phyloP scores from a whole-genome alignment of 1,140 invertebrate genomes.

The Sweltsa coloradensis region DNA sequence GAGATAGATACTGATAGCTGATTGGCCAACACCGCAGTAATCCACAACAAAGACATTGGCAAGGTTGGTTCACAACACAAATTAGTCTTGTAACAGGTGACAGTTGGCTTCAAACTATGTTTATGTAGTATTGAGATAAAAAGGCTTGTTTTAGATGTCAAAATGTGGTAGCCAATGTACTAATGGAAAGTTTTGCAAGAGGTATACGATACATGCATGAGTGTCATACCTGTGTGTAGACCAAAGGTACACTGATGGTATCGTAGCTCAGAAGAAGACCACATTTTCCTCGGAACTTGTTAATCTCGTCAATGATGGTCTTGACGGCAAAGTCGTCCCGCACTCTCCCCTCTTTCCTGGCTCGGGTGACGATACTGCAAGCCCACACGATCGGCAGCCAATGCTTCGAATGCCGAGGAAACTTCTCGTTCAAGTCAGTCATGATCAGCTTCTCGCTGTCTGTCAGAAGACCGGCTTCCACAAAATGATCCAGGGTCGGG shows the following conservation, averaged over 20 bases:
- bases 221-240: constrained; percentile 74
- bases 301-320: constrained; percentile 79
- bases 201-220: too few species aligned
- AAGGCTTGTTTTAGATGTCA: not conserved
- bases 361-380: constrained; percentile 68
- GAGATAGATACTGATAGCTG: too few species aligned
- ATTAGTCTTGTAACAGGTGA: too few species aligned
- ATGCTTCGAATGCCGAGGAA: constrained; percentile 78
- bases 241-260: constrained; percentile 82
- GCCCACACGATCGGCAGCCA: constrained; percentile 94
- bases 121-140: not conserved
- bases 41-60: too few species aligned
- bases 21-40: too few species aligned
- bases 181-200: too few species aligned
- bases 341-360: constrained; percentile 62
- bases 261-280: constrained; percentile 74
- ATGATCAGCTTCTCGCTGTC: constrained; percentile 75
- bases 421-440: constrained; percentile 65
- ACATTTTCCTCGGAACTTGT: constrained; percentile 75
- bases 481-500: constrained; percentile 74
- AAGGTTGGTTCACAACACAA: too few species aligned
- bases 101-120: too few species aligned
- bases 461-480: constrained; percentile 77
- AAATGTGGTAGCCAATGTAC: too few species aligned
- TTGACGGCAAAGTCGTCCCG: constrained; percentile 87